Base-by-base conservation (phyloP, 1,140 invertebrate genomes). In the Trichonephila clavata region DNA sequence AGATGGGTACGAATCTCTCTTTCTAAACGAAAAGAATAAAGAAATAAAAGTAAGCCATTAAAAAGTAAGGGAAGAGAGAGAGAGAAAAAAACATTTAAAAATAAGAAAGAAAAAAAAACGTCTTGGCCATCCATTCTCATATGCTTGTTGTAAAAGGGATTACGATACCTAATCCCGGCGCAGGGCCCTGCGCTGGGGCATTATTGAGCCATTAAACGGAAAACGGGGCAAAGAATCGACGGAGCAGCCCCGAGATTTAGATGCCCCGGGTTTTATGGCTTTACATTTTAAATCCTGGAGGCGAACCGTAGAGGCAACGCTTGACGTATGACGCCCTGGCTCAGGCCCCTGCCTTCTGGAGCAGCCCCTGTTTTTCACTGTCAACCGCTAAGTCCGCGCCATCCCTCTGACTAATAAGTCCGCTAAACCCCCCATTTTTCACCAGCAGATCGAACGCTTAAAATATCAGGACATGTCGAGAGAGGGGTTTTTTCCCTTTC, bases 341-440 rank as follows among this genome's bases (percentile, higher is more conserved):
- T 27, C 21, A 39, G 65, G 59, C 39, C 84, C 84, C 43, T 43
- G 80, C 61, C 32, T 88, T 63, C 43, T 65, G 71, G 60, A 93
- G 86, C 92, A 39, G 20, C n/a, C 65, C 27, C 86, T 50, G 84
- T 93, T 80, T 81, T 87, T 93, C 92, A 93, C 63, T 88, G 92
- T 93, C 92, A 93, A 88, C 92, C 92, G 86, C 86, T 93, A 87
- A 87, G 86, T 80, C 92, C 92, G 61, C 50, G 61, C 92, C 86
- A 57, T 86, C 92, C 63, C 50, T 65, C 92, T 93, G 92, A 93
- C 92, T 93, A 93, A 93, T 93, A 93, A 93, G 92, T 93, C 83
- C 83, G 84, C 92, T 93, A 93, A 93, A 93, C 92, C 92, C 92
- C n/a, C 92, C 84, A 93, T 93, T 87, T 93, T 93, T 93, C 92